Percentiles rank a stretch among this genome's conserved stretches.
Conservation (phyloP, 2,113 vertebrate species). For the Hyperopisus bebe region DNA sequence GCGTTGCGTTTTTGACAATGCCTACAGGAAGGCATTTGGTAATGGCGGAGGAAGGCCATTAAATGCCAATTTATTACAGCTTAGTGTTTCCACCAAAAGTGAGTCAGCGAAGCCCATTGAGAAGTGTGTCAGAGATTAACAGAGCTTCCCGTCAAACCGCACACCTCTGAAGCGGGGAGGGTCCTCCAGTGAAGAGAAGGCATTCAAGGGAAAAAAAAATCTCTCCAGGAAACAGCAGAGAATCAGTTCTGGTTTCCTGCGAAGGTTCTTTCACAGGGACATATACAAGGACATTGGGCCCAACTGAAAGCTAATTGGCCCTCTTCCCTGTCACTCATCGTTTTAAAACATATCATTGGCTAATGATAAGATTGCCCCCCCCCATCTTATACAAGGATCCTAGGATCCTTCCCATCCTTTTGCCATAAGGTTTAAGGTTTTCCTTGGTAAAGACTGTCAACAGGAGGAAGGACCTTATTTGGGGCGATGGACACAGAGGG, state of each 20-base stretch:
- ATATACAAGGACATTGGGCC: background rate
- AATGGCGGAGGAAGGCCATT: conserved; percentile 52
- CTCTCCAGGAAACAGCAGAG: background rate
- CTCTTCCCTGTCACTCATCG: background rate
- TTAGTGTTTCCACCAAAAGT: conserved; percentile 29
- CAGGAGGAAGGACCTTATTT: background rate
- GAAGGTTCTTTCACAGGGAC: background rate
- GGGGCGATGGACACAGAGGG: background rate
- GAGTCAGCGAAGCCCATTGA: background rate
- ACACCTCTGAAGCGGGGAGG: background rate
- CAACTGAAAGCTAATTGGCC: background rate
- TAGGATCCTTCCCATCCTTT: background rate
- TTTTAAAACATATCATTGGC: background rate
- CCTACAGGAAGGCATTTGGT: conserved; percentile 27
- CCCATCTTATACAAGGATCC: background rate
- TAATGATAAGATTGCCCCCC: background rate
- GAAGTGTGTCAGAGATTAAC: conserved; percentile 9
- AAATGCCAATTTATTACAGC: conserved; percentile 51
- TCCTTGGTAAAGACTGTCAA: background rate
- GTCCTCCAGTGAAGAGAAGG: background rate
- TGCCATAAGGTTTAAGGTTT: background rate
- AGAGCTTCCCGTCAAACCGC: background rate
- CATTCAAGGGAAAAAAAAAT: background rate
- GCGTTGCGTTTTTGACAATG: conserved; percentile 35
- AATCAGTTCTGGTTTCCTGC: background rate